phyloP scores from a whole-genome alignment of 2,888 invertebrate genomes.

The Lycaena phlaeas region DNA sequence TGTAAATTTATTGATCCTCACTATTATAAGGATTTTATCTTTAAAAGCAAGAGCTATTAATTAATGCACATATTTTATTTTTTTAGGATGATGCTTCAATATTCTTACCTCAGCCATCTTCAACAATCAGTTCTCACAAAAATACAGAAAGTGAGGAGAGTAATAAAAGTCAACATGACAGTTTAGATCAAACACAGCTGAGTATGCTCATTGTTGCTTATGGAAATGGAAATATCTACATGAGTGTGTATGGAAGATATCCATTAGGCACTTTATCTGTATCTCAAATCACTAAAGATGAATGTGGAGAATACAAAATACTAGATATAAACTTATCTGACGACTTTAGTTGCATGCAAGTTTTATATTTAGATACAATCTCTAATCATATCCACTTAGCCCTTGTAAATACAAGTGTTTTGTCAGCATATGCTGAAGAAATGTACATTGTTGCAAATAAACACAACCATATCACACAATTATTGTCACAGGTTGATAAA shows the following conservation, averaged over 20 bases:
- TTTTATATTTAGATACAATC: conserved; percentile 70
- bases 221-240: conserved; percentile 78
- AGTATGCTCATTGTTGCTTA: conserved; percentile 88
- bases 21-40: no score
- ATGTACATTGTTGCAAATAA: conserved; percentile 82
- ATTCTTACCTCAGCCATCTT: conserved; percentile 72
- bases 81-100: conserved; percentile 64
- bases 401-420: conserved; percentile 72
- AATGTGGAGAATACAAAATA: conserved; percentile 72
- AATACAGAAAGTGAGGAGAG: conserved; percentile 69
- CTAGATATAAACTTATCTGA: conserved; percentile 79
- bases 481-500: conserved; percentile 79
- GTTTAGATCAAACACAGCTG: conserved; percentile 74
- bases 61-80: not conserved
- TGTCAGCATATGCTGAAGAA: conserved; percentile 78
- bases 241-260: conserved; percentile 89
- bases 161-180: conserved; percentile 72
- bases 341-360: conserved; percentile 79
- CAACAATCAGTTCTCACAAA: conserved; percentile 67
- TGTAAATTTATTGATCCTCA: no score
- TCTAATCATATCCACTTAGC: conserved; percentile 59
- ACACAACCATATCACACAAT: conserved; percentile 80
- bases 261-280: conserved; percentile 81
- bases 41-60: no score
- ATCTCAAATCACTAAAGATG: conserved; percentile 68